Conservation (phyloP, 2,888 invertebrate genomes). For the Seira musarum region DNA sequence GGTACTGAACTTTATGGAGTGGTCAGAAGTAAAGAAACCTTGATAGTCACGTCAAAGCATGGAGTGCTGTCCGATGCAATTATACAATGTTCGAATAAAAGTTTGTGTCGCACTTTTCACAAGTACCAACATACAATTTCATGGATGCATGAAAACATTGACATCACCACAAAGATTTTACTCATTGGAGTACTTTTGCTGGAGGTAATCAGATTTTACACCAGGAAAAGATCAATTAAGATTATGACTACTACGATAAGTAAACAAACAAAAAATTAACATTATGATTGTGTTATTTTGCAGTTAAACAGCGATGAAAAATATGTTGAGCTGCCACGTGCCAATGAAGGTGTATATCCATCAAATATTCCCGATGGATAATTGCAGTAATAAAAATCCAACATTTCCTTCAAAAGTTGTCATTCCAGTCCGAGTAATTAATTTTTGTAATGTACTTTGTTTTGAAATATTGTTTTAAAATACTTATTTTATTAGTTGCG, state of each 20-base stretch:
- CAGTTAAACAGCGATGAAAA: slow-evolving; percentile 38
- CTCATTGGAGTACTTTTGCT: slow-evolving; percentile 40
- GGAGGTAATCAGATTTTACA: slow-evolving; percentile 29
- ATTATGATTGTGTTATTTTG: background rate
- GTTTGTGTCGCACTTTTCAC: too few relatives aligned
- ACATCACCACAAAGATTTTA: slow-evolving; percentile 30
- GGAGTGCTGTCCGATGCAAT: too few relatives aligned
- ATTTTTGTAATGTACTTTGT: too few relatives aligned
- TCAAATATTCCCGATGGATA: too few relatives aligned
- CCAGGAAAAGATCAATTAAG: background rate
- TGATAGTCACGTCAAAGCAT: too few relatives aligned
- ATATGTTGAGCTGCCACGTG: slow-evolving; percentile 31
- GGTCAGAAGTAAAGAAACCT: background rate
- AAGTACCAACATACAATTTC: slow-evolving; percentile 13
- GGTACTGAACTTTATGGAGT: slow-evolving; percentile 10
- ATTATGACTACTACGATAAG: background rate
- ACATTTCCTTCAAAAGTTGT: too few relatives aligned
- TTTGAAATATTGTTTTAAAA: too few relatives aligned
- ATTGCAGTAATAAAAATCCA: too few relatives aligned
- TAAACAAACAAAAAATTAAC: background rate
- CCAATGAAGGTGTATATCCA: too few relatives aligned
- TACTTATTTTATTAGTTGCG: too few relatives aligned
- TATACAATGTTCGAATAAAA: too few relatives aligned
- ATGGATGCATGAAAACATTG: slow-evolving; percentile 28
- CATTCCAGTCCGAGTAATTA: too few relatives aligned